Evolutionary conservation across 2,888 invertebrate genomes (phyloP), one percentile per base, ranked within the genome.

Genomic region (Parnassius apollo): DNA sequence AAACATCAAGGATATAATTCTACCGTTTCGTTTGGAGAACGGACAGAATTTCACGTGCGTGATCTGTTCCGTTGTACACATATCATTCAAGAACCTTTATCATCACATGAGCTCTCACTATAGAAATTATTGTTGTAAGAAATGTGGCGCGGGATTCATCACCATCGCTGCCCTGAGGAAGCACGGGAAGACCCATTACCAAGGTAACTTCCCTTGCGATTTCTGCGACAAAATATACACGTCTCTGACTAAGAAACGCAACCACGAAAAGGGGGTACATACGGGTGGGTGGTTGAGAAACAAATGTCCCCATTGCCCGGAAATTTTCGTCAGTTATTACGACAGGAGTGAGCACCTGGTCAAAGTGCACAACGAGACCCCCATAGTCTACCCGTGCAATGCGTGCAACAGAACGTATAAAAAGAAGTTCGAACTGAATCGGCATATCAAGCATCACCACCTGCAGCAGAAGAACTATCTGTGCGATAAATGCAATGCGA

Each of bases 211-310:
- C 66, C 92, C 92, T 0, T 93, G 93, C 71, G 85, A 85, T 18
- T 88, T 79, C 53, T 93, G 93, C 69, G 91, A 88, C 1, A 93
- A 93, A 71, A 78, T 85, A 10, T 93, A 93, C 73, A 92, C 93
- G 3, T 91, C 93, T 0, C 69, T 90, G 1, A 88, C 85, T 0
- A 91, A 91, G 69, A 91, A 89, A 63, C 72, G 85, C 0, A 89
- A 91, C 57, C 91, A 91, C 66, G 87, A 89, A 11, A 90, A 88
- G 61, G 91, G 91, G 0, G 91, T 91, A 0, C 91, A 91, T 62
- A 87, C 81, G 0, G 86, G 89, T 1, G 93, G 91, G 0, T 93
- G 83, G 93, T 71, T 82, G 67, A 80, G 83, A 70, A 93, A 77
- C 82, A 93, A 87, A 71, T 93, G 86, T 22, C 88, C 88, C 0